Conservation (phyloP, 2,888 invertebrate species). For the Tetragonula carbonaria region DNA sequence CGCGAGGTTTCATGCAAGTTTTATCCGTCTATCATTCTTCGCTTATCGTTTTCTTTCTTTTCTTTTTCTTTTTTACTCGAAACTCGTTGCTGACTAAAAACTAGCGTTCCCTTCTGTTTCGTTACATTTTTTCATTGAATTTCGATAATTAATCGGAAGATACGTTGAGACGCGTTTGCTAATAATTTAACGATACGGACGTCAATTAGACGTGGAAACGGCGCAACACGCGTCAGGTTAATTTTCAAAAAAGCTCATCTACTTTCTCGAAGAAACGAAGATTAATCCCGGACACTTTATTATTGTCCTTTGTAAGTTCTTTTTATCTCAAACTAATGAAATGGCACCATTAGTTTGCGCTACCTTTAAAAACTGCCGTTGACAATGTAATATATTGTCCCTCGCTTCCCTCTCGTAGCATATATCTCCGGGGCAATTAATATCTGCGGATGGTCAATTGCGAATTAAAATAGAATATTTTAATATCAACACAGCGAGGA, state of each 20-base stretch:
- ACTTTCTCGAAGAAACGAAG: not conserved
- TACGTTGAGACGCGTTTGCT: not conserved
- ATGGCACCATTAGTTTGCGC: constrained; percentile 7
- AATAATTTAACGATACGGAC: not conserved
- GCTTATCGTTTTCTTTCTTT: too few species aligned
- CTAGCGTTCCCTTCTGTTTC: not conserved
- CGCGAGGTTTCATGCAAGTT: too few species aligned
- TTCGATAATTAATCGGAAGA: not conserved
- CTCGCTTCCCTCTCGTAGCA: not conserved
- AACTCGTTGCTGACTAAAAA: not conserved
- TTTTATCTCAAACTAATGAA: constrained; percentile 23
- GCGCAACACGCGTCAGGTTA: not conserved
- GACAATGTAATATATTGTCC: not conserved
- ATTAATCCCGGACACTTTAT: constrained; percentile 20
- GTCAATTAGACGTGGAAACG: not conserved
- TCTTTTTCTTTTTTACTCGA: too few species aligned
- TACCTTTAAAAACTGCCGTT: constrained; percentile 17
- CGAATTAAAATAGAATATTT: not conserved
- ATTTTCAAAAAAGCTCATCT: not conserved
- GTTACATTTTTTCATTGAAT: not conserved
- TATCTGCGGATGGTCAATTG: not conserved
- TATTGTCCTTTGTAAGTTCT: constrained; percentile 18
- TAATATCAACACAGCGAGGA: not conserved
- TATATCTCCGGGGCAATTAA: not conserved
- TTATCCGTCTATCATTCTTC: too few species aligned